These are phyloP conservation scores for Columba guinea DNA, from an alignment of 2,797 vertebrate genomes.

Conservation along the genomic window DNA sequence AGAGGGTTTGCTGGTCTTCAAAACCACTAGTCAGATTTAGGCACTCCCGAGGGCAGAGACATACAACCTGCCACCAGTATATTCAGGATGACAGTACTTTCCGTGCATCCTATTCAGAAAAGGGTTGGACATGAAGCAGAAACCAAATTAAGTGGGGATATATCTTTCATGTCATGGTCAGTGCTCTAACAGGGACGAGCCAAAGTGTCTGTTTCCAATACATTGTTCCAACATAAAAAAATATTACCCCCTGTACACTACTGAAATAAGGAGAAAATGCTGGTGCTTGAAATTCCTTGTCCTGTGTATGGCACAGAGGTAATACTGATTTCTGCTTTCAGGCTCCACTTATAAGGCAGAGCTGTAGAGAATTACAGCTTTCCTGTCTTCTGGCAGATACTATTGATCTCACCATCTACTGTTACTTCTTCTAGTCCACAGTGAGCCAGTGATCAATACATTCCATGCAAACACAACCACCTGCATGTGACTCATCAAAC, in stretches of 20 bases:
- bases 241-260: too few species aligned
- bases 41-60: neutral
- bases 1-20: neutral
- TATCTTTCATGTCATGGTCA: neutral
- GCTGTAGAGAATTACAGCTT: neutral
- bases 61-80: neutral
- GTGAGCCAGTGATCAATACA: neutral
- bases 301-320: neutral
- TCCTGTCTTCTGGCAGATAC: neutral
- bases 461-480: neutral
- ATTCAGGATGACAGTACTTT: neutral
- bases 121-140: neutral
- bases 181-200: neutral
- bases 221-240: neutral
- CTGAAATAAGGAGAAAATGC: neutral
- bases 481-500: neutral
- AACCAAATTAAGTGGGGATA: fast-evolving
- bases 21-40: neutral
- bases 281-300: neutral
- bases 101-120: neutral
- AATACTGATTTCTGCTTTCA: neutral
- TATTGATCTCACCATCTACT: neutral
- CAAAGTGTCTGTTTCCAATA: neutral
- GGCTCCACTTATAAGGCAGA: neutral
- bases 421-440: neutral